phyloP scores from a whole-genome alignment of 2,888 invertebrate species.

The Acanthosepion lycidas region DNA sequence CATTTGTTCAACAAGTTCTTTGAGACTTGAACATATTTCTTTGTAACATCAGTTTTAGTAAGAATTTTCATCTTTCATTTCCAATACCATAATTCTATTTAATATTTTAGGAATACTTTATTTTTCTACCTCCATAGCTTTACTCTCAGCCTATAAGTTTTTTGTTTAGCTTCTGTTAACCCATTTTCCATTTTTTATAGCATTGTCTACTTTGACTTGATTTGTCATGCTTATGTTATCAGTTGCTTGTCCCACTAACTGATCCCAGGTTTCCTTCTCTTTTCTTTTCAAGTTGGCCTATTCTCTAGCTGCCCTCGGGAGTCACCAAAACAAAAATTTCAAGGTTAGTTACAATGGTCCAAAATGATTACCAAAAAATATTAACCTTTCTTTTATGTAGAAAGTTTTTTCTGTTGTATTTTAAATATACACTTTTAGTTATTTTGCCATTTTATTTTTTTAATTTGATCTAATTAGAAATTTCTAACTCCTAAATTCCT shows the following conservation, averaged over 20 bases:
- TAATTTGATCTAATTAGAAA: neutral
- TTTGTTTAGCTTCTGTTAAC: neutral
- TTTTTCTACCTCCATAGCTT: neutral
- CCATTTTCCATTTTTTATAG: neutral
- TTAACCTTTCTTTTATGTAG: neutral
- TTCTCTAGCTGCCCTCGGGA: slow-evolving; percentile 21
- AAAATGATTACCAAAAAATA: neutral
- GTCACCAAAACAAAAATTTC: neutral
- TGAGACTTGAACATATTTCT: neutral
- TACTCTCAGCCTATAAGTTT: too few species aligned
- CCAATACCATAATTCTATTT: neutral
- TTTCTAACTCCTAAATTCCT: neutral
- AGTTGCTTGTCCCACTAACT: neutral
- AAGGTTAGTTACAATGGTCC: neutral
- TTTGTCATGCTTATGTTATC: neutral
- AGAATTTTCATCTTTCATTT: neutral
- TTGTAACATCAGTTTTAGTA: neutral
- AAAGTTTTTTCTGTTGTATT: neutral
- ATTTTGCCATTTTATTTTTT: neutral
- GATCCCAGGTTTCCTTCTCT: neutral
- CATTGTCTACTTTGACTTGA: neutral
- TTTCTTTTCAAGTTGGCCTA: neutral
- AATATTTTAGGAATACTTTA: neutral
- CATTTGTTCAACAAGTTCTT: neutral
- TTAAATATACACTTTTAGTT: neutral